Conservation (phyloP, 2,797 vertebrate species). For the Xyrichtys novacula region DNA sequence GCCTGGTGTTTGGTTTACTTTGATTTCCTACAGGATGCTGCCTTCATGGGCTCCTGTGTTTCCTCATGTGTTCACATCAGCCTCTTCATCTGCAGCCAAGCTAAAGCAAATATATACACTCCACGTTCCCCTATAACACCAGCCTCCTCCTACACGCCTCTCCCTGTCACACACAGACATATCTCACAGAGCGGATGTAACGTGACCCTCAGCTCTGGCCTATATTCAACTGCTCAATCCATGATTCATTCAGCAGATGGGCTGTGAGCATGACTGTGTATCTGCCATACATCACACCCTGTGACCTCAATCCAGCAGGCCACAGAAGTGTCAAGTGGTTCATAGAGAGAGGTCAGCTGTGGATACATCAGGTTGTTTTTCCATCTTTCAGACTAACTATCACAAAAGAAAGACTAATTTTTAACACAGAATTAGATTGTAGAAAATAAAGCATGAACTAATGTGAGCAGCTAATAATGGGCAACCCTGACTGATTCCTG, state of each 20-base stretch:
- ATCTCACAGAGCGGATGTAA: slow-evolving; percentile 46
- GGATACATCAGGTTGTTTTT: slow-evolving; percentile 6
- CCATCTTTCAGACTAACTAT: not conserved
- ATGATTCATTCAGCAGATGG: slow-evolving; percentile 55
- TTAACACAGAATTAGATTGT: slow-evolving; percentile 18
- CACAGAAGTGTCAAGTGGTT: slow-evolving; percentile 30
- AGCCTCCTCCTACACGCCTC: slow-evolving; percentile 33
- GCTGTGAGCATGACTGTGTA: slow-evolving; percentile 12
- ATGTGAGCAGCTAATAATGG: no score
- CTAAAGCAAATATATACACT: slow-evolving; percentile 1
- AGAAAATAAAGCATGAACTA: no score
- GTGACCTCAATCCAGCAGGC: slow-evolving; percentile 27
- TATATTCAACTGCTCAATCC: slow-evolving; percentile 31
- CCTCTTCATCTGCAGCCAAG: not conserved
- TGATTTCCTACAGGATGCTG: not conserved
- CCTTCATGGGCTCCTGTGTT: not conserved
- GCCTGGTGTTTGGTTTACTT: slow-evolving; percentile 16
- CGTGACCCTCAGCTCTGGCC: slow-evolving; percentile 34
- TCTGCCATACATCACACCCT: slow-evolving; percentile 33
- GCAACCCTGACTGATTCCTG: no score
- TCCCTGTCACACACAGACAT: slow-evolving; percentile 24
- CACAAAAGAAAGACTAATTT: slow-evolving; percentile 12
- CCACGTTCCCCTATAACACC: not conserved
- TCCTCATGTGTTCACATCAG: not conserved
- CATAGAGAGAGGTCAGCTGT: slow-evolving; percentile 12